These are phyloP conservation scores for Pseudomyrmex concolor DNA, from an alignment of 1,140 invertebrate species.

Conservation along the genomic window DNA sequence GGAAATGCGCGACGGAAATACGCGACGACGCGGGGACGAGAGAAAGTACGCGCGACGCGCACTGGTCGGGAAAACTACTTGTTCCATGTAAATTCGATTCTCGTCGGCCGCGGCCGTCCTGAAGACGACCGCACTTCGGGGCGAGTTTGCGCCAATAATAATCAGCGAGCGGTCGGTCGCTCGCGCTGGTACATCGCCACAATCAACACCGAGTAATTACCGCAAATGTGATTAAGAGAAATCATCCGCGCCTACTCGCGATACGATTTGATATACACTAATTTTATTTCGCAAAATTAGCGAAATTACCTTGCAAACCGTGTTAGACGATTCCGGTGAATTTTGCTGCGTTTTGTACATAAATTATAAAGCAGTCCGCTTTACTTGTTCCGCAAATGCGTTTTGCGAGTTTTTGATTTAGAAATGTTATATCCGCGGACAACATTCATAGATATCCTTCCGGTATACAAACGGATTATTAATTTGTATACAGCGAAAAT, in stretches of 20 bases:
- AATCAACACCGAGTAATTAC: conserved; percentile 37
- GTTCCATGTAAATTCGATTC: conserved; percentile 78
- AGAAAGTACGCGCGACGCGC: conserved; percentile 30
- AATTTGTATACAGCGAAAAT: background rate
- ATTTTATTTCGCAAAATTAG: too few species aligned
- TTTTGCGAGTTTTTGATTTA: conserved; percentile 72
- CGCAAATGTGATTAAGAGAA: conserved; percentile 56
- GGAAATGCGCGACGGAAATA: conserved; percentile 38
- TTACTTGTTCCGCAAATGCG: conserved; percentile 75
- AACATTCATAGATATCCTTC: background rate
- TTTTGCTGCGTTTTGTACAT: background rate
- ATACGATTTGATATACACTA: too few species aligned
- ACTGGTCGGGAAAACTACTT: conserved; percentile 54
- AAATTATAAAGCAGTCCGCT: conserved; percentile 17
- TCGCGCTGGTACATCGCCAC: background rate
- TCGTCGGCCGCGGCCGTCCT: conserved; percentile 35
- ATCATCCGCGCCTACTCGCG: conserved; percentile 1
- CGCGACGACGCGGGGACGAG: conserved; percentile 6
- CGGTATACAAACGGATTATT: conserved; percentile 24
- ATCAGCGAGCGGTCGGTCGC: conserved; percentile 13
- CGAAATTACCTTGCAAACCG: too few species aligned
- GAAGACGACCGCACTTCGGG: conserved; percentile 26
- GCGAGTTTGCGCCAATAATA: conserved; percentile 61
- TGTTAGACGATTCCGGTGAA: background rate
- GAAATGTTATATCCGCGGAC: conserved; percentile 20